These are phyloP conservation scores for Emydoidea blandingii DNA, from an alignment of 2,797 vertebrate species.

Conservation along the genomic window DNA sequence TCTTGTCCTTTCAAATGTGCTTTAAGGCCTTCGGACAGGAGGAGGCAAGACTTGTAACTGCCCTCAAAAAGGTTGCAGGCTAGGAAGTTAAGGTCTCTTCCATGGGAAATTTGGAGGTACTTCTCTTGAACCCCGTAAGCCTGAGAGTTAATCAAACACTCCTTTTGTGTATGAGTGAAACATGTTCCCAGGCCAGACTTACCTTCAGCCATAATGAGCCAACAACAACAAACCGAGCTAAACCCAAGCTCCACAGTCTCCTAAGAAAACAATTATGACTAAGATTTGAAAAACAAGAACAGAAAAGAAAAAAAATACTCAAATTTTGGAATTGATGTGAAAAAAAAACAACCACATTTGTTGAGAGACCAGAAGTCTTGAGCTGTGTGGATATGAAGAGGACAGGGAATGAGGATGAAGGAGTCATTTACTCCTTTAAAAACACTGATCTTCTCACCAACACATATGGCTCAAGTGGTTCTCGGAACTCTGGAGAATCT, in stretches of 20 bases:
- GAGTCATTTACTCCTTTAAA: rapidly evolving
- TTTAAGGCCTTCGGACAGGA: not conserved
- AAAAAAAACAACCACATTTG: not conserved
- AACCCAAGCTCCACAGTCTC: not conserved
- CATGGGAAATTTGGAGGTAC: not conserved
- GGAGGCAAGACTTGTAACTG: not conserved
- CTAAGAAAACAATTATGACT: not conserved
- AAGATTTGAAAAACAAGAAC: not conserved
- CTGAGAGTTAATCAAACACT: not conserved
- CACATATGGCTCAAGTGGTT: not conserved
- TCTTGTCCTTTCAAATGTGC: not conserved
- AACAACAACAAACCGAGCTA: not conserved
- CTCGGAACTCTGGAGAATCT: constrained; percentile 6
- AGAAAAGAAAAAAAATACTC: not conserved
- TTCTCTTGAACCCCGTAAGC: not conserved
- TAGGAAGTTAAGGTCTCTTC: rapidly evolving
- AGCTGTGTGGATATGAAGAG: not conserved
- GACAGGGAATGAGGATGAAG: not conserved
- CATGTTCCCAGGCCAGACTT: not conserved
- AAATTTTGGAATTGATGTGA: not conserved
- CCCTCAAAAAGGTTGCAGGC: not conserved
- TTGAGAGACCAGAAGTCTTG: too few relatives aligned
- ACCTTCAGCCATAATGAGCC: not conserved
- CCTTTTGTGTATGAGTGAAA: not conserved
- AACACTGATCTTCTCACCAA: not conserved